Evolutionary conservation across 2,113 vertebrate genomes (phyloP).

Genomic region (Anthoscopus minutus): DNA sequence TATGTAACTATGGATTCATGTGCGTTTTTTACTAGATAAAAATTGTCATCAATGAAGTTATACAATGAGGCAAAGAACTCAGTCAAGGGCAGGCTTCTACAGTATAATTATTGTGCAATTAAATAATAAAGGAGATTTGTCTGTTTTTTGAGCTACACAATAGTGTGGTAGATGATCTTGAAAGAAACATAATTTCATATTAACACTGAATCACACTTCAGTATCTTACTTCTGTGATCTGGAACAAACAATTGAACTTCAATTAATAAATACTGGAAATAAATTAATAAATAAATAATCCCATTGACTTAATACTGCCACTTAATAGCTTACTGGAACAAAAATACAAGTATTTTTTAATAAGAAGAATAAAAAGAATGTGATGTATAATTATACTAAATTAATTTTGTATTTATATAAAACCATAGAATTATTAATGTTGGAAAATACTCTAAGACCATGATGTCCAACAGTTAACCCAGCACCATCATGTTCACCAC

Average conservation of each 20-base stretch:
- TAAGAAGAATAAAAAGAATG: neutral
- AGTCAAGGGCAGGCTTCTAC: neutral
- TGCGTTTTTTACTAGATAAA: neutral
- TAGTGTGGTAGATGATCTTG: neutral
- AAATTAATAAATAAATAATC: neutral
- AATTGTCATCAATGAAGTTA: neutral
- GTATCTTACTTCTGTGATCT: neutral
- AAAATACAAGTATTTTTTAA: neutral
- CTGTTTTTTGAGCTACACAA: neutral
- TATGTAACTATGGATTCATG: neutral
- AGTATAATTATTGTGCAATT: neutral
- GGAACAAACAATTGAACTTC: neutral
- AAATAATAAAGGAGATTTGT: neutral
- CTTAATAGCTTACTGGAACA: neutral
- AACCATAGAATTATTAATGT: neutral
- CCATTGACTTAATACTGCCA: neutral
- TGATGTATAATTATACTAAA: neutral
- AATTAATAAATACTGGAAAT: neutral
- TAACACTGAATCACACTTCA: neutral
- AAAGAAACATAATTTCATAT: neutral
- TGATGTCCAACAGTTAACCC: too few relatives aligned
- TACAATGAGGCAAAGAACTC: neutral
- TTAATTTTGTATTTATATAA: neutral
- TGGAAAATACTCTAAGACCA: neutral
- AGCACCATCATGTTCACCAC: neutral